phyloP scores from a whole-genome alignment of 2,888 invertebrate species.

The Tachina grossa region DNA sequence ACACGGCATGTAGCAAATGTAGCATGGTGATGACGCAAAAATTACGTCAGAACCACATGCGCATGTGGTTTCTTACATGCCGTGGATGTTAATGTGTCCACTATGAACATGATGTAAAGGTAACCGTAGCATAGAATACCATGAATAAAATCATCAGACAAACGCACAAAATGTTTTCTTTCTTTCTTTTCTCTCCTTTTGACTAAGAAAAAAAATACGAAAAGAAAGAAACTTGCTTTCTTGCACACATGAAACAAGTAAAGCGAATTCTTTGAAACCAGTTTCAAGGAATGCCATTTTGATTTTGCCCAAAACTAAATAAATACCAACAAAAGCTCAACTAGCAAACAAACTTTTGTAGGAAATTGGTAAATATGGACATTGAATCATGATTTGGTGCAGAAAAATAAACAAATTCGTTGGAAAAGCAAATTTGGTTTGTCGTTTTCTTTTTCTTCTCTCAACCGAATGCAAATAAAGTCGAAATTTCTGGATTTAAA shows the following conservation, averaged over 20 bases:
- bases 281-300: slow-evolving; percentile 42
- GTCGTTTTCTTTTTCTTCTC: not conserved
- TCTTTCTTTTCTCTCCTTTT: not conserved
- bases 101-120: slow-evolving; percentile 14
- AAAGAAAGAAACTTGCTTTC: slow-evolving; percentile 20
- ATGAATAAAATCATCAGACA: not conserved
- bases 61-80: no score
- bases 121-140: slow-evolving; percentile 12
- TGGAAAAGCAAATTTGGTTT: not conserved
- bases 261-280: slow-evolving; percentile 43
- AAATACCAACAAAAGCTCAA: slow-evolving; percentile 7
- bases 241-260: not conserved
- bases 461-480: slow-evolving; percentile 22
- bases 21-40: no score
- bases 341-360: not conserved
- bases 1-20: no score
- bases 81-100: slow-evolving; percentile 30
- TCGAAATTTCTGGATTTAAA: slow-evolving; percentile 46
- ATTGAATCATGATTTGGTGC: slow-evolving; percentile 3
- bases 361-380: not conserved
- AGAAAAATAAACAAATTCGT: not conserved
- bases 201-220: not conserved
- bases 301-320: slow-evolving; percentile 5
- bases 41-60: no score
- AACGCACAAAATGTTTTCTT: not conserved